A percentile compares a stretch with the other conserved stretches of the same genome.
These are phyloP conservation scores for Lipotes vexillifer DNA, from an alignment of 2,113 vertebrate genomes.

Conservation along the genomic window DNA sequence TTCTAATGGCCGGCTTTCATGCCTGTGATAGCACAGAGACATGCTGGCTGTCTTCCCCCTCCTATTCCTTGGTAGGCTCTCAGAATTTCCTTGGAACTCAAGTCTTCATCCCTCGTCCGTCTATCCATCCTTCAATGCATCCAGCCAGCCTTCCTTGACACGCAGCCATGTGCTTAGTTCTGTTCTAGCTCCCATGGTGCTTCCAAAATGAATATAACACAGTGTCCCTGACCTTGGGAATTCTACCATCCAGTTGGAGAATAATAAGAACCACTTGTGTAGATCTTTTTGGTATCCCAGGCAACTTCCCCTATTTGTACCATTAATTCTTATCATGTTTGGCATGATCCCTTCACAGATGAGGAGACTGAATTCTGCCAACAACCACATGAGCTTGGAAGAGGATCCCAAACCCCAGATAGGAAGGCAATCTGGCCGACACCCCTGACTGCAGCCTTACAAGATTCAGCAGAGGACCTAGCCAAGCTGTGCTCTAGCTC, in stretches of 20 bases:
- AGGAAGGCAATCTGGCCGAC: not conserved
- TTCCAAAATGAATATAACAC: not conserved
- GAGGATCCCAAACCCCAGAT: not conserved
- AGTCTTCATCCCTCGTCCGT: not conserved
- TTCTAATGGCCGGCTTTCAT: not conserved
- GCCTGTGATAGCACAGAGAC: not conserved
- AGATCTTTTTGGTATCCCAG: not conserved
- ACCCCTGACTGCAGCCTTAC: not conserved
- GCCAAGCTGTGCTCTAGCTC: not conserved
- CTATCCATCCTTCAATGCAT: not conserved
- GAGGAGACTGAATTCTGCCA: not conserved
- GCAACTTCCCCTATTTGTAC: not conserved
- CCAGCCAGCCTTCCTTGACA: not conserved
- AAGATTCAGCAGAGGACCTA: not conserved
- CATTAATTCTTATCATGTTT: not conserved
- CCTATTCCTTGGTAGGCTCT: not conserved
- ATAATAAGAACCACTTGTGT: not conserved
- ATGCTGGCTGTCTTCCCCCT: not conserved
- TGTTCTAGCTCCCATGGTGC: not conserved
- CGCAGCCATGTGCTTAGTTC: not conserved
- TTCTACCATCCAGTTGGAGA: not conserved
- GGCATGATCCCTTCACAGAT: not conserved
- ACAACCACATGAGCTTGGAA: not conserved
- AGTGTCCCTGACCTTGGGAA: not conserved
- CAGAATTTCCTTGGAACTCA: not conserved